A percentile compares a stretch with the other conserved stretches of the same genome.
Conservation (phyloP, 2,113 vertebrate genomes). For the Pantherophis guttatus region DNA sequence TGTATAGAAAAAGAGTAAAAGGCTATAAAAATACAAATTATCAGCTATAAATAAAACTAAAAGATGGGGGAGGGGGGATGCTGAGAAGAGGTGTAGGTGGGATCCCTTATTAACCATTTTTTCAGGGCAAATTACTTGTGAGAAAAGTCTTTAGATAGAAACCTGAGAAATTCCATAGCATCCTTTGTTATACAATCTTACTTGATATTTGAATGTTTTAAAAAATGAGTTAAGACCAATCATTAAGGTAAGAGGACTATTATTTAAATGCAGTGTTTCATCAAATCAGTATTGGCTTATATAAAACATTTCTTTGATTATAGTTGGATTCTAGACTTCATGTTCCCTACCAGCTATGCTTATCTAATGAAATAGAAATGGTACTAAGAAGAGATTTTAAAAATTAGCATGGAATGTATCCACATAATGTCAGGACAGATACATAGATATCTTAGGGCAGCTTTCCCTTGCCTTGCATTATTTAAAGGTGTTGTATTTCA, state of each 20-base stretch:
- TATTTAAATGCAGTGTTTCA: neutral
- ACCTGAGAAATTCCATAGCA: neutral
- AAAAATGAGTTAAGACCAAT: neutral
- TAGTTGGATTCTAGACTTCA: neutral
- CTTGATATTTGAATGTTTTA: neutral
- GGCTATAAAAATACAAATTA: neutral
- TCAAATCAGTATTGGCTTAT: conserved; percentile 2
- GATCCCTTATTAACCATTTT: neutral
- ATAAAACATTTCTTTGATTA: conserved; percentile 2
- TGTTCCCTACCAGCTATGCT: neutral
- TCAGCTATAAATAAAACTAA: neutral
- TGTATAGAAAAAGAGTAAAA: neutral
- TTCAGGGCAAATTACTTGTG: neutral
- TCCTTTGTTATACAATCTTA: neutral
- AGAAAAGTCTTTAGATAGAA: neutral
- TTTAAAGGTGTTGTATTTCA: neutral
- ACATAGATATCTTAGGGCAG: neutral
- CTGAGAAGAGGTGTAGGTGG: neutral
- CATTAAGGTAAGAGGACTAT: neutral
- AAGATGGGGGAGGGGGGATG: neutral
- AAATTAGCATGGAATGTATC: neutral
- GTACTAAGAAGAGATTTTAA: neutral
- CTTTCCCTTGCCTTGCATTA: neutral
- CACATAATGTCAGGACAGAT: neutral
- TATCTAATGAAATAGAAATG: neutral